Percentiles rank a stretch among this genome's conserved stretches.
These are phyloP conservation scores for Cyclopterus lumpus DNA, from an alignment of 2,797 vertebrate genomes.

Conservation along the genomic window DNA sequence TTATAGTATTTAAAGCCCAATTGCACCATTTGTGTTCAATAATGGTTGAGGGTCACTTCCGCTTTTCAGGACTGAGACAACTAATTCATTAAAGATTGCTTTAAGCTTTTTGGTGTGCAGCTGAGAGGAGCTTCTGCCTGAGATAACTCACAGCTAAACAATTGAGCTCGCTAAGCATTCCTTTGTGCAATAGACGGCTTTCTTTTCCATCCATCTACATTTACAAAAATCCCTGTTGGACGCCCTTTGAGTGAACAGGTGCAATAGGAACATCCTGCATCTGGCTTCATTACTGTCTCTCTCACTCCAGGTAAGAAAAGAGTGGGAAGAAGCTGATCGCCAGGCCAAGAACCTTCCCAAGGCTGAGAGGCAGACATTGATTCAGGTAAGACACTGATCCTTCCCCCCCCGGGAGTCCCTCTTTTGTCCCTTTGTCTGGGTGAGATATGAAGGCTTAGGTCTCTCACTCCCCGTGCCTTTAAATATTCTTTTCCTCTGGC, in stretches of 20 bases:
- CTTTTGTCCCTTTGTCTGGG: slow-evolving; percentile 59
- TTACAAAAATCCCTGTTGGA: background rate
- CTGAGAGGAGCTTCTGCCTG: background rate
- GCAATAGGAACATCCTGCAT: background rate
- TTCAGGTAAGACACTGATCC: slow-evolving; percentile 88
- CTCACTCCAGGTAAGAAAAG: slow-evolving; percentile 90
- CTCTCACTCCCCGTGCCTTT: slow-evolving; percentile 56
- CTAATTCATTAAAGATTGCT: background rate
- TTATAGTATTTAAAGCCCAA: background rate
- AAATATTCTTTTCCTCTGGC: slow-evolving; percentile 55
- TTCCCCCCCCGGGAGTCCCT: slow-evolving; percentile 27
- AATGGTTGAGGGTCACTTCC: background rate
- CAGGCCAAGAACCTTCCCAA: slow-evolving; percentile 97
- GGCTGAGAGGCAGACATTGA: slow-evolving; percentile 94
- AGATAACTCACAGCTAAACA: background rate
- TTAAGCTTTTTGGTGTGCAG: background rate
- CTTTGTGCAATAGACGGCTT: background rate
- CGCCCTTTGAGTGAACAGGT: background rate
- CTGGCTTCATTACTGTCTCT: background rate
- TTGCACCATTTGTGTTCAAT: background rate
- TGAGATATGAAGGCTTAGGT: slow-evolving; percentile 57
- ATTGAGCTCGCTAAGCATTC: background rate
- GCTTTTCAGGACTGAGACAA: background rate
- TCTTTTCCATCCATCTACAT: background rate
- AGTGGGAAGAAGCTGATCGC: slow-evolving; percentile 97